Base-by-base conservation (phyloP, 2,113 vertebrate species). In the Pterophyllum scalare region DNA sequence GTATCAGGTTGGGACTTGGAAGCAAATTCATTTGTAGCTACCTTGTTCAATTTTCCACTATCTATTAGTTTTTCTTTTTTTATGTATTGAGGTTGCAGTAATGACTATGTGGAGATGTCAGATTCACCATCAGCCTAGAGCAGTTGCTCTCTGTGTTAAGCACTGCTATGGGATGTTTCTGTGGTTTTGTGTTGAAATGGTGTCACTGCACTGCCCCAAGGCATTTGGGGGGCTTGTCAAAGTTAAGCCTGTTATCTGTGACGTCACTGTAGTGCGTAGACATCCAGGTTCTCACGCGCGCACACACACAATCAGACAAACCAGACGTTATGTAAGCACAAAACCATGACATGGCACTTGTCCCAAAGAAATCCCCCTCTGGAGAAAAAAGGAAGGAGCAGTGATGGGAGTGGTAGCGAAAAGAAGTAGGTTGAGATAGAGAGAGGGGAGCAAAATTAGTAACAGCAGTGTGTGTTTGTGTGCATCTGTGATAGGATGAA, bases 171-270 rank as follows among this genome's bases (percentile, higher is more conserved):
- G 86, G 88, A 83, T 77, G 79, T 87, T 80, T 89, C 67, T 79
- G 87, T 6, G 79, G 77, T 67, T 91, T 74, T 31, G 67, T 89
- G 88, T 79, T 89, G 81, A 89, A 93, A 91, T 79, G 80, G 84
- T 89, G 89, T 90, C 84, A 88, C 76, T 62, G 84, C 72, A 54
- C 82, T 64, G 84, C 80, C 87, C 54, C 31, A 11, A 81, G 89
- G 76, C 65, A 64, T 85, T 77, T 67, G 58, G 31, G 75, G 56
- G 59, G 75, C 57, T 86, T 40, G 61, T 87, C 84, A 93, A 88
- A 90, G 79, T 90, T 87, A 89, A 91, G 87, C 88, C 80, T 83
- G 83, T 87, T 91, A 87, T 86, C 80, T 81, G 84, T 89, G 90
- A 92, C 67, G 83, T 90, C 87, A 89, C 24, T 3, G 58, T 14